Conservation (phyloP, 2,888 invertebrate genomes). For the Agrypnus murinus region DNA sequence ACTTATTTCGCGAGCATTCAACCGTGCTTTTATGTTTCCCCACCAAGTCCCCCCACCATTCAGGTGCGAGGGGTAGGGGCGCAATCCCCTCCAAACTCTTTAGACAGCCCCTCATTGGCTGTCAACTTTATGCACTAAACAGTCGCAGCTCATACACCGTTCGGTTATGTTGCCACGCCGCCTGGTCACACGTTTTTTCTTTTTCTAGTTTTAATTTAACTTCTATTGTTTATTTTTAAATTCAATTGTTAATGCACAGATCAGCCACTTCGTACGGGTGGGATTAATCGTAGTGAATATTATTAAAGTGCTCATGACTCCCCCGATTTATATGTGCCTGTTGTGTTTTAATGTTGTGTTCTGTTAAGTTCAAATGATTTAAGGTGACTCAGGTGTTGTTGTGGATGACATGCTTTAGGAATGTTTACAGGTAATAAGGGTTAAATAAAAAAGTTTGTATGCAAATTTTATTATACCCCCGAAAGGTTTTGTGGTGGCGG, state of each 20-base stretch:
- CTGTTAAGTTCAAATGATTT: conserved; percentile 57
- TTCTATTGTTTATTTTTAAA: conserved; percentile 35
- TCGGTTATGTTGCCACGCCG: conserved; percentile 70
- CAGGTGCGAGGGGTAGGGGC: conserved; percentile 68
- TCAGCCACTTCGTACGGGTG: conserved; percentile 27
- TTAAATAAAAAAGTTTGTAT: conserved; percentile 26
- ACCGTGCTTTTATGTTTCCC: conserved; percentile 65
- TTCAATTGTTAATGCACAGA: conserved; percentile 7
- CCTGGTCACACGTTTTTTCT: conserved; percentile 66
- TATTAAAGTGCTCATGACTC: conserved; percentile 62
- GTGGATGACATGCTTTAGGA: conserved; percentile 63
- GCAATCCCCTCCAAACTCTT: conserved; percentile 66
- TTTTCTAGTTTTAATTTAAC: conserved; percentile 43
- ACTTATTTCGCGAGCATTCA: conserved; percentile 70
- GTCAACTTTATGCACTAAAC: conserved; percentile 71
- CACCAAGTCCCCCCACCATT: conserved; percentile 63
- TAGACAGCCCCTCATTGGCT: conserved; percentile 71
- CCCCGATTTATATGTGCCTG: conserved; percentile 60
- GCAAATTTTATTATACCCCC: conserved; percentile 41
- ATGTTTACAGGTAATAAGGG: conserved; percentile 66
- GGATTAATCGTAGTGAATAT: conserved; percentile 61
- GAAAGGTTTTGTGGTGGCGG: conserved; percentile 6
- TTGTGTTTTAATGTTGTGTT: conserved; percentile 62
- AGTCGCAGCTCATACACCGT: conserved; percentile 71
- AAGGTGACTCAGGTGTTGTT: conserved; percentile 65